Evolutionary conservation across 2,797 vertebrate genomes (phyloP).

Genomic region (Gouania willdenowi): DNA sequence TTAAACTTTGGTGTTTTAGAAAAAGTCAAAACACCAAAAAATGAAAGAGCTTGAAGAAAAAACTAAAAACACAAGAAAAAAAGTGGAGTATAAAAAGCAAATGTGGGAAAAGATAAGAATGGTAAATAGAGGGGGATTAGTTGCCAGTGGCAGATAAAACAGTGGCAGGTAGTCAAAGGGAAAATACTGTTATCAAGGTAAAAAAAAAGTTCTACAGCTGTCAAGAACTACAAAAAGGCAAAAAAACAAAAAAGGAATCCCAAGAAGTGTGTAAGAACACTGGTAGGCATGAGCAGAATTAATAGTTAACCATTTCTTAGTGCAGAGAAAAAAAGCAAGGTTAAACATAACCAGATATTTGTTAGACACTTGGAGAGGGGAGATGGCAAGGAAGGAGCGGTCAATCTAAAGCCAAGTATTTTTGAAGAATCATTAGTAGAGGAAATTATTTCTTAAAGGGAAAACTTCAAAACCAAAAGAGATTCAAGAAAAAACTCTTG

Average conservation of each 20-base stretch:
- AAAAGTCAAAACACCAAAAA: constrained; percentile 70
- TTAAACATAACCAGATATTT: no score
- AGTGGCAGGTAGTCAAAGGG: constrained; percentile 64
- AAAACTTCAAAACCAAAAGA: no score
- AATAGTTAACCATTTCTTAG: constrained; percentile 2
- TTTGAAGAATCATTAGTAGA: no score
- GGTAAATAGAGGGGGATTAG: constrained; percentile 62
- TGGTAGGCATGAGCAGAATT: no score
- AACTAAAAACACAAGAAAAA: constrained; percentile 63
- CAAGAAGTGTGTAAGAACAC: no score
- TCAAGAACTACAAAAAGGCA: constrained; percentile 48
- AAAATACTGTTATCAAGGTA: constrained; percentile 64
- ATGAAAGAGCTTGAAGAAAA: constrained; percentile 53
- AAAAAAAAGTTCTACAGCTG: constrained; percentile 40
- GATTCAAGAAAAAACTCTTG: no score
- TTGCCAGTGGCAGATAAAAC: constrained; percentile 61
- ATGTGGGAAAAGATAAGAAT: constrained; percentile 67
- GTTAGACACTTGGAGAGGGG: no score
- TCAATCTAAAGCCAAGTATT: no score
- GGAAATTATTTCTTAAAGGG: no score
- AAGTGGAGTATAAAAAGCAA: constrained; percentile 64
- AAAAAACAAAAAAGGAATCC: constrained; percentile 1
- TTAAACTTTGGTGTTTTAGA: constrained; percentile 47
- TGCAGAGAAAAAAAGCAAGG: not conserved
- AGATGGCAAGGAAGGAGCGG: no score